These are phyloP conservation scores for Coelopa pilipes DNA, from an alignment of 2,888 invertebrate species.

Conservation along the genomic window DNA sequence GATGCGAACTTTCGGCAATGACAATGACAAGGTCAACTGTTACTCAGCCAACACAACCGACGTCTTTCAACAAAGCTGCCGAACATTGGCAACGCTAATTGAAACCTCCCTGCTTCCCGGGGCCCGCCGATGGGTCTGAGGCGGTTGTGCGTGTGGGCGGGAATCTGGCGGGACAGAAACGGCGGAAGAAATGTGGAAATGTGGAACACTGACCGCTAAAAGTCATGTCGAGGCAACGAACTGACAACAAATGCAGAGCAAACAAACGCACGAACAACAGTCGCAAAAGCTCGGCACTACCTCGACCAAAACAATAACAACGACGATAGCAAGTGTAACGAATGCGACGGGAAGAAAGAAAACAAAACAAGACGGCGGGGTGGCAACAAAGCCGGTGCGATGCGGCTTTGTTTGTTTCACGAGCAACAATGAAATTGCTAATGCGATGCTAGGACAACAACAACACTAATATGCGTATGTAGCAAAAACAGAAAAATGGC, in stretches of 20 bases:
- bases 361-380: background rate
- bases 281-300: background rate
- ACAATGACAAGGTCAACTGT: no score
- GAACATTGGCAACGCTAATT: conserved; percentile 1
- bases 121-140: no score
- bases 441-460: background rate
- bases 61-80: background rate
- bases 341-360: background rate
- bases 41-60: no score
- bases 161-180: background rate
- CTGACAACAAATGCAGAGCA: conserved; percentile 14
- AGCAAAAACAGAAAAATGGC: no score
- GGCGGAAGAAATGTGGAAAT: background rate
- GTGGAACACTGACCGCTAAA: conserved; percentile 25
- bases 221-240: conserved; percentile 18
- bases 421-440: background rate
- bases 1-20: no score
- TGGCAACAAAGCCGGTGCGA: background rate
- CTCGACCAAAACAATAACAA: no score
- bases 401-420: no score
- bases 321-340: no score
- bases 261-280: background rate
- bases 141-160: background rate
- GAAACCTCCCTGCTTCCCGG: background rate
- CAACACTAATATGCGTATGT: background rate